Evolutionary conservation across 2,888 invertebrate species (phyloP), one percentile per base, ranked within the genome.

Genomic region (Machimus atricapillus): DNA sequence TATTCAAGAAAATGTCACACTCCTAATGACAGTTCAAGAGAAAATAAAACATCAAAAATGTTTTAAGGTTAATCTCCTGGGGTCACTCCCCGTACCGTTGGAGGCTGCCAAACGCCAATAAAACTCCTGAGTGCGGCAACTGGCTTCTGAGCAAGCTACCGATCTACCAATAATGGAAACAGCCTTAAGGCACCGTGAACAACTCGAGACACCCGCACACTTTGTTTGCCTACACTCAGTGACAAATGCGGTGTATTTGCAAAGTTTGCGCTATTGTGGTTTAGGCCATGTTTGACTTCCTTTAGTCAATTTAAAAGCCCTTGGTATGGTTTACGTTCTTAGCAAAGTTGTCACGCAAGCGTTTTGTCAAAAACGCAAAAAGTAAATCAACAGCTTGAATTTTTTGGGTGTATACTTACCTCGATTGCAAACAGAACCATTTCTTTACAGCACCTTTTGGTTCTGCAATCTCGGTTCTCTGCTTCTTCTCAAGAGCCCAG

Each of bases 51-150:
- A 27, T 52, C 12, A 79, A 46, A 52, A 79, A 7, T 7, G 37
- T 78, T 79, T 79, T 79, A 27, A 79, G 79, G 79, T 79, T 79
- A 79, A 79, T 79, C 79, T 79, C 27, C 27, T 79, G 52, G 78
- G 78, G 23, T 79, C 79, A 52, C 23, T 66, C 66, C 66, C 66
- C 19, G 23, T 27, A 23, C 9, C 12, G 66, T 12, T 27, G 27
- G 23, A 66, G 14, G 66, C 27, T 19, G 76, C 19, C 7, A 16
- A 27, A 52, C 31, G 79, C 31, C 66, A 27, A 27, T 27, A 27
- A 66, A 66, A 66, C 23, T 27, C 12, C 27, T 27, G 23, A 66
- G 23, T 27, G 66, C 23, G 27, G 19, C 19, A 66, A 66, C 23
- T 23, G 7, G 56, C 79, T 79, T 79, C 79, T 46, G 79, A 52